phyloP scores from a whole-genome alignment of 1,140 invertebrate species.

The Drosophila takahashii region DNA sequence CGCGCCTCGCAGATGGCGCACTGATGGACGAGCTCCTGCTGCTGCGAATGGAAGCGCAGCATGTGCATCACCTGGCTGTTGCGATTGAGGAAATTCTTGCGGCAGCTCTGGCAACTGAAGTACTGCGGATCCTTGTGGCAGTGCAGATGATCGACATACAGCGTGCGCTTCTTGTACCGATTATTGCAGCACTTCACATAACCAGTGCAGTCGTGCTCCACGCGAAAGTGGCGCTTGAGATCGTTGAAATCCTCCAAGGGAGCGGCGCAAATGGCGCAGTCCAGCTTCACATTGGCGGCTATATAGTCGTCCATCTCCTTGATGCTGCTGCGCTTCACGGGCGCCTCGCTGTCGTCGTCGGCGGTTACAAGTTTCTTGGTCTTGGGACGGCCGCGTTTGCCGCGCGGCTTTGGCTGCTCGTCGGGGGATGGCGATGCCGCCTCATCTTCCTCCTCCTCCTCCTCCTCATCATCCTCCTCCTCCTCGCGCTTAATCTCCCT shows the following conservation, averaged over 20 bases:
- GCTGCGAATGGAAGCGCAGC: slow-evolving; percentile 71
- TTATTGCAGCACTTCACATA: slow-evolving; percentile 78
- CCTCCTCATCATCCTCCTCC: background rate
- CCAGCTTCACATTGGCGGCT: slow-evolving; percentile 68
- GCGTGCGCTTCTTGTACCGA: slow-evolving; percentile 68
- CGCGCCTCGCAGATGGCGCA: slow-evolving; percentile 66
- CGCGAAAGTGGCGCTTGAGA: slow-evolving; percentile 68
- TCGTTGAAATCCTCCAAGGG: slow-evolving; percentile 63
- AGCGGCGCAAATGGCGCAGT: slow-evolving; percentile 59
- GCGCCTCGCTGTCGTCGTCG: slow-evolving; percentile 7
- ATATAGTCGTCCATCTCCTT: slow-evolving; percentile 75
- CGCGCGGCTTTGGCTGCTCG: slow-evolving; percentile 4
- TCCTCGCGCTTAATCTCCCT: slow-evolving; percentile 48
- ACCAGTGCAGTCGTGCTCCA: slow-evolving; percentile 57
- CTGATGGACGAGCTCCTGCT: slow-evolving; percentile 68
- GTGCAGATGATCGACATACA: slow-evolving; percentile 75
- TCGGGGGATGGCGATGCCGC: background rate
- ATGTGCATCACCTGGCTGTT: slow-evolving; percentile 76
- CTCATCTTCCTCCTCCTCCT: background rate
- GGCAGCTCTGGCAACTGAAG: slow-evolving; percentile 64
- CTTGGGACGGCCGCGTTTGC: slow-evolving; percentile 56
- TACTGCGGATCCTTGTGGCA: slow-evolving; percentile 75
- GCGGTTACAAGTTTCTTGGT: slow-evolving; percentile 14
- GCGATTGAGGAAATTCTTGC: slow-evolving; percentile 69
- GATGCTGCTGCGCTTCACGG: slow-evolving; percentile 59